Conservation (phyloP, 2,113 vertebrate species). For the Takifugu bimaculatus region DNA sequence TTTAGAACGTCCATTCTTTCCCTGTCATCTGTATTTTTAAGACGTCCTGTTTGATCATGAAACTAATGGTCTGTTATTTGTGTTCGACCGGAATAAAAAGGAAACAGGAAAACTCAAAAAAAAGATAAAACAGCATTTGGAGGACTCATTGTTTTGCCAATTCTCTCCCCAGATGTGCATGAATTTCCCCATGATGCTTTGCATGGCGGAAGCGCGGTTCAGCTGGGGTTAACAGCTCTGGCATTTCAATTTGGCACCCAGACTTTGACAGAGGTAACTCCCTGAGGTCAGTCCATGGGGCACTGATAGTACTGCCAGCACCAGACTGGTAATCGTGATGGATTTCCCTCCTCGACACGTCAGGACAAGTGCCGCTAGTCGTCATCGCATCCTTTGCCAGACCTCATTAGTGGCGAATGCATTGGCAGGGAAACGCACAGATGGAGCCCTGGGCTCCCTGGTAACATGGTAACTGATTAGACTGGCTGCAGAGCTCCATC, state of each 20-base stretch:
- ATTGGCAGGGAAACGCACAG: conserved; percentile 16
- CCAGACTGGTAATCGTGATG: conserved; percentile 50
- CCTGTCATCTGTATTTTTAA: conserved; percentile 33
- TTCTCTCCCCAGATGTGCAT: background rate
- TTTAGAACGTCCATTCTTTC: conserved; percentile 57
- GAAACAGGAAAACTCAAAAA: background rate
- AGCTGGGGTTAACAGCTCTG: background rate
- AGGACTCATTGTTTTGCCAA: background rate
- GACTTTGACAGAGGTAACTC: conserved; percentile 1
- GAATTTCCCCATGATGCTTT: too few relatives aligned
- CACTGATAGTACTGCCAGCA: conserved; percentile 32
- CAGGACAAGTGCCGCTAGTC: conserved; percentile 22
- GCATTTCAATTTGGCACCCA: conserved; percentile 9
- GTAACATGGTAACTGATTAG: conserved; percentile 38
- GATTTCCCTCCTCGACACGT: conserved; percentile 54
- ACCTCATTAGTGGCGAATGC: conserved; percentile 27
- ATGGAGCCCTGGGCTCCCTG: conserved; percentile 45
- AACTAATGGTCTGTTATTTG: conserved; percentile 50
- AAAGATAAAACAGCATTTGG: conserved; percentile 7
- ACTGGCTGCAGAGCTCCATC: conserved; percentile 49
- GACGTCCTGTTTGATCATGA: conserved; percentile 17
- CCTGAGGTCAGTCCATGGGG: conserved; percentile 39
- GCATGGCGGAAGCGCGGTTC: background rate
- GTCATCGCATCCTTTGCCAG: conserved; percentile 38
- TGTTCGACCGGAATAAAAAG: conserved; percentile 50